phyloP scores from a whole-genome alignment of 2,888 invertebrate genomes.

The Chelonus formosanus region DNA sequence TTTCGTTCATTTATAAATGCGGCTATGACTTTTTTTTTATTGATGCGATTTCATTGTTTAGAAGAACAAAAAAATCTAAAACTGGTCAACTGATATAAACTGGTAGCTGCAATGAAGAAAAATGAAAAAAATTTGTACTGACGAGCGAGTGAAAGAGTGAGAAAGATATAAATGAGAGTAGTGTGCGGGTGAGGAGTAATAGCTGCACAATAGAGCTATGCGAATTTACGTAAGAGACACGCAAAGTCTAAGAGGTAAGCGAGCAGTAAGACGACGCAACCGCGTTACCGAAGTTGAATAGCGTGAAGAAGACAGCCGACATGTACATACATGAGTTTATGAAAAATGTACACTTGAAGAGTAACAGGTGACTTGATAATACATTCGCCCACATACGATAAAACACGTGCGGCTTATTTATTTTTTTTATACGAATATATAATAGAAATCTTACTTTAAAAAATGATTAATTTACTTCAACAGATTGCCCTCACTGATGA shows the following conservation, averaged over 20 bases:
- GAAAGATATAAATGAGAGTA: neutral
- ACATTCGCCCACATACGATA: neutral
- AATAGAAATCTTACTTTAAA: too few relatives aligned
- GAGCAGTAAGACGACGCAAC: conserved; percentile 11
- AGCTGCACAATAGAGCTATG: conserved; percentile 10
- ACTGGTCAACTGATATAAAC: too few relatives aligned
- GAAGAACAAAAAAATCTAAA: too few relatives aligned
- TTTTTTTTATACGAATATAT: too few relatives aligned
- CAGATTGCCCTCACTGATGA: too few relatives aligned
- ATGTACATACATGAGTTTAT: neutral
- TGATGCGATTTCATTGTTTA: too few relatives aligned
- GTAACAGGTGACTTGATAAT: too few relatives aligned
- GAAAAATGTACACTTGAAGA: neutral
- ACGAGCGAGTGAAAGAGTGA: neutral
- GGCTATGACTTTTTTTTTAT: too few relatives aligned
- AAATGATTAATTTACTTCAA: too few relatives aligned
- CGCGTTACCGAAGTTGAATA: neutral
- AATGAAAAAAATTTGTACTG: neutral
- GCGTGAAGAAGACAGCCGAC: neutral
- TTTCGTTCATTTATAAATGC: too few relatives aligned
- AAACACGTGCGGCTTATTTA: neutral
- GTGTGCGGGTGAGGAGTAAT: neutral
- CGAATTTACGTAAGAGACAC: conserved; percentile 21
- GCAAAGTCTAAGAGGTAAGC: conserved; percentile 10
- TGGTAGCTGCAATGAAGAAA: neutral